Percentiles rank a stretch among this genome's conserved stretches.
Evolutionary conservation across 2,113 vertebrate species (phyloP).

Genomic region (Amphiprion ocellaris): DNA sequence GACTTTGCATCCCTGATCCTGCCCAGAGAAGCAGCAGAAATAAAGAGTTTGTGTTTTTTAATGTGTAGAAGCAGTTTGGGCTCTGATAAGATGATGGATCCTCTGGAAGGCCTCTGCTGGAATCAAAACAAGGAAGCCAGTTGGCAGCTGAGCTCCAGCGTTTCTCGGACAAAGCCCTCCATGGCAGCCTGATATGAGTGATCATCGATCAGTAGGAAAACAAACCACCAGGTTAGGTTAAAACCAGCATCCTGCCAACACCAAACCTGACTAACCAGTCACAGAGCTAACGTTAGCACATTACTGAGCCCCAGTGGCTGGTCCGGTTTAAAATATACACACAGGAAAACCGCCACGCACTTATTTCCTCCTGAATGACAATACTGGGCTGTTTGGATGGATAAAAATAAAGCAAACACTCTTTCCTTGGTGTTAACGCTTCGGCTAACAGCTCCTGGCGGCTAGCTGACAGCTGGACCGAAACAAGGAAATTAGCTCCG

Average conservation of each 20-base stretch:
- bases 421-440: constrained; percentile 19
- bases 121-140: constrained; percentile 52
- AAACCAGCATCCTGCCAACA: constrained; percentile 21
- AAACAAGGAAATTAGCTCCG: constrained; percentile 80
- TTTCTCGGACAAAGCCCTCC: constrained; percentile 50
- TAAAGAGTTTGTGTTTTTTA: not conserved
- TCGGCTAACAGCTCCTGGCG: constrained; percentile 42
- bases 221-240: constrained; percentile 46
- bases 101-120: constrained; percentile 39
- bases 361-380: not conserved
- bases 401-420: not conserved
- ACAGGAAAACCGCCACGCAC: not conserved
- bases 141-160: constrained; percentile 14
- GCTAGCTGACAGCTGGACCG: constrained; percentile 69
- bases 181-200: not conserved
- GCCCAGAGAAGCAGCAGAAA: not conserved
- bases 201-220: constrained; percentile 49
- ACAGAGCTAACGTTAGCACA: constrained; percentile 62
- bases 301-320: constrained; percentile 24
- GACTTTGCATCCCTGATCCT: not conserved
- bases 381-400: not conserved
- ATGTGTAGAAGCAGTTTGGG: not conserved
- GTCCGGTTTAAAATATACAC: not conserved
- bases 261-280: constrained; percentile 26
- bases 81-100: constrained; percentile 42